Conservation (phyloP, 2,113 vertebrate genomes). For the Polypterus bichir region DNA sequence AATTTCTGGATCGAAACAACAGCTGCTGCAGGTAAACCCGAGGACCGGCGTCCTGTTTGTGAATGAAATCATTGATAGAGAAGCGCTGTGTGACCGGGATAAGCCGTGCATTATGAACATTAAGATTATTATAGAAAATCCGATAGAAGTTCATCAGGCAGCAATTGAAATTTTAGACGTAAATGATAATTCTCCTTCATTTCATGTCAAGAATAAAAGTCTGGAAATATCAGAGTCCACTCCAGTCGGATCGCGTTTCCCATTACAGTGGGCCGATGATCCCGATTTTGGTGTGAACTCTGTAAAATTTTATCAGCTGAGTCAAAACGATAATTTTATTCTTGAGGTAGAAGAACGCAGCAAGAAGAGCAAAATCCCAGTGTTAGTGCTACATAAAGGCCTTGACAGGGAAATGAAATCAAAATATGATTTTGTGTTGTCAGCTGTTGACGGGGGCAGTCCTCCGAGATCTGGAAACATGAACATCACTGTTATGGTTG, state of each 20-base stretch:
- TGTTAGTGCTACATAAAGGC: background rate
- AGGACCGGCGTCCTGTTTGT: conserved; percentile 3
- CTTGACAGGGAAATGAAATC: background rate
- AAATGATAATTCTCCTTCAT: background rate
- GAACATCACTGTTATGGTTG: background rate
- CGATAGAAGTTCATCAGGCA: conserved; percentile 1
- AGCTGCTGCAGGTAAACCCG: conserved; percentile 5
- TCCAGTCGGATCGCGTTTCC: background rate
- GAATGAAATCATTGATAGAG: conserved; percentile 8
- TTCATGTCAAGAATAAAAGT: background rate
- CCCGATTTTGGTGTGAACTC: background rate
- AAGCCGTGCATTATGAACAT: background rate
- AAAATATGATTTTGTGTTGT: background rate
- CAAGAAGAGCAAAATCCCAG: background rate
- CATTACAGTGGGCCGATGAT: background rate
- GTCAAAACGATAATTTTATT: conserved; percentile 4
- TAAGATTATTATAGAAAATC: conserved; percentile 4
- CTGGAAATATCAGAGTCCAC: background rate
- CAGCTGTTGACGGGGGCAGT: background rate
- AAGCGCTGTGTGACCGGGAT: background rate
- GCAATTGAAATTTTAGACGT: background rate
- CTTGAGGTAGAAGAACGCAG: background rate
- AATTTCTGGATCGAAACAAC: background rate
- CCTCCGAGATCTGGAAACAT: background rate
- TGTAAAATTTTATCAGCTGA: background rate